These are phyloP conservation scores for Aix galericulata DNA, from an alignment of 2,113 vertebrate species.

Conservation along the genomic window DNA sequence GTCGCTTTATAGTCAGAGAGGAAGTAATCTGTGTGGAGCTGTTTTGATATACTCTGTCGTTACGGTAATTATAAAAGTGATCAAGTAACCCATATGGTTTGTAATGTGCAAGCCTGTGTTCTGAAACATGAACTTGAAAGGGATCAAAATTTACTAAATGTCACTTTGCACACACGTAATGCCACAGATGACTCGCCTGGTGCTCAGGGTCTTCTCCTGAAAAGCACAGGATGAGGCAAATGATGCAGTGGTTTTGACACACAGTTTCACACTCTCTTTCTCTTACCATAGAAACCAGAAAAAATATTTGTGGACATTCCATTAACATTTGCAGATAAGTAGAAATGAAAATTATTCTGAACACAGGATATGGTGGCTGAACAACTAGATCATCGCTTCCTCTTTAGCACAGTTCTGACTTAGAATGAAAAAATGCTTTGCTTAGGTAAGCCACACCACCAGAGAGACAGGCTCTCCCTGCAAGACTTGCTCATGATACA, in stretches of 20 bases:
- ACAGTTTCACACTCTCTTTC: conserved; percentile 36
- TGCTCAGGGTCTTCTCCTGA: conserved; percentile 57
- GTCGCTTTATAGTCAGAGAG: not conserved
- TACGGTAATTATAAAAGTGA: conserved; percentile 3
- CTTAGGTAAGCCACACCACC: conserved; percentile 32
- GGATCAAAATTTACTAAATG: conserved; percentile 42
- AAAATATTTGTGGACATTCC: conserved; percentile 80
- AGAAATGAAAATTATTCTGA: conserved; percentile 77
- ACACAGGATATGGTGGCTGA: conserved; percentile 74
- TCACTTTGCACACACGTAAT: conserved; percentile 40
- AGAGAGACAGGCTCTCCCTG: not conserved
- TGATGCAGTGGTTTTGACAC: conserved; percentile 62
- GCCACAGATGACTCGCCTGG: conserved; percentile 28
- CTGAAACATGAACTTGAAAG: conserved; percentile 64
- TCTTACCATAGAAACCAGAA: conserved; percentile 77
- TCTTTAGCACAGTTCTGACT: conserved; percentile 44
- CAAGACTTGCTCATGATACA: not conserved
- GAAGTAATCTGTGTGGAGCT: not conserved
- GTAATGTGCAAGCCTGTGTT: conserved; percentile 6
- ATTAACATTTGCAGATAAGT: conserved; percentile 76
- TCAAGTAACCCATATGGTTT: conserved; percentile 14
- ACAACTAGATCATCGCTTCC: conserved; percentile 67
- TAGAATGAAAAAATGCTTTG: conserved; percentile 42
- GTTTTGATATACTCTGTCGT: not conserved
- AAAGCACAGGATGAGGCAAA: conserved; percentile 59